Evolutionary conservation across 2,113 vertebrate genomes (phyloP).

Genomic region (Meleagris gallopavo): DNA sequence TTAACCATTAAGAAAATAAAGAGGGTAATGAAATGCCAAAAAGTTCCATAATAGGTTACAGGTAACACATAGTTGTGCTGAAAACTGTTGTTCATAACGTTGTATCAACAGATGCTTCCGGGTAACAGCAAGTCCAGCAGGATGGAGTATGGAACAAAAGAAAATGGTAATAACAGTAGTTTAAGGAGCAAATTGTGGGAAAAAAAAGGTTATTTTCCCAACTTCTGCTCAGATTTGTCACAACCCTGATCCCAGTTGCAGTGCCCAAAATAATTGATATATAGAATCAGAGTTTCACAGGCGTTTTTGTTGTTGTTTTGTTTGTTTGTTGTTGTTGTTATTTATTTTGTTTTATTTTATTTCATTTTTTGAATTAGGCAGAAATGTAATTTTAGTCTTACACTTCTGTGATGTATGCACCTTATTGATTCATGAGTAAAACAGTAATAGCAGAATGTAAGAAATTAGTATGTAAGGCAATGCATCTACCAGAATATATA

Average conservation of each 20-base stretch:
- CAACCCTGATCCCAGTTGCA: not conserved
- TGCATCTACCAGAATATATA: not conserved
- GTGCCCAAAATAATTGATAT: not conserved
- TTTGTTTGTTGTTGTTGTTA: no score
- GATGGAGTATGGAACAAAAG: not conserved
- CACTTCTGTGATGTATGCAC: not conserved
- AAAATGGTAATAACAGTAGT: not conserved
- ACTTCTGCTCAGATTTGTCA: not conserved
- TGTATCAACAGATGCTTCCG: not conserved
- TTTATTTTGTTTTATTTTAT: not conserved
- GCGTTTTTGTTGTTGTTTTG: not conserved
- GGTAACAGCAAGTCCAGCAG: not conserved
- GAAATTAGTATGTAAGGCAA: not conserved
- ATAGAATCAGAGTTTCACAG: not conserved
- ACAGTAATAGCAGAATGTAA: not conserved
- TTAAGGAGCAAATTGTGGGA: not conserved
- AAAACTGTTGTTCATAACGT: not conserved
- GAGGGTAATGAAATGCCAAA: not conserved
- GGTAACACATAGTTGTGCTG: not conserved
- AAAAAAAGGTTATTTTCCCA: not conserved
- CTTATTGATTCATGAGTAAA: not conserved
- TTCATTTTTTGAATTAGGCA: not conserved
- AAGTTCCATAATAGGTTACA: not conserved
- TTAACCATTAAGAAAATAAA: not conserved
- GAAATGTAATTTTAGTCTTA: not conserved